Base-by-base conservation (phyloP, 2,888 invertebrate genomes). In the Choreutis nemorana region DNA sequence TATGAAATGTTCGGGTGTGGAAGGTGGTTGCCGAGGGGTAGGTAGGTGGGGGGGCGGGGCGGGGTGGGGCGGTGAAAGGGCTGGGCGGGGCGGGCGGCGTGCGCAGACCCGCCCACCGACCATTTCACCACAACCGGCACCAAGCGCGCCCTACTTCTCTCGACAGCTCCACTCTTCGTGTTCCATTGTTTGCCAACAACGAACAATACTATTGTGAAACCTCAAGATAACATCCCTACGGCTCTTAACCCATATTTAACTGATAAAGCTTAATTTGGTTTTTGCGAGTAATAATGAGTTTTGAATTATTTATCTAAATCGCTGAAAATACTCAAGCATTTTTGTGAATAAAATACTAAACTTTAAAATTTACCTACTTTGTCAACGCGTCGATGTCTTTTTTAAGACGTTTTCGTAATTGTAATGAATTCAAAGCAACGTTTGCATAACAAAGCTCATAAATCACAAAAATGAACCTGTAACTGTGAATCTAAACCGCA, bases 21-120 rank as follows among this genome's bases (percentile, higher is more conserved):
- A 53, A 55, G 65, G 62, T 63, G 65, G 64, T 58, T 62, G 60
- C 42, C 44, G 48, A 46, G 60, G 59, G 62, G 58, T 54, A 53
- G 54, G 62, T 44, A 48, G 52, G 49, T 50, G 47, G 52, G 52
- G 51, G 44, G 49, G 50, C 48, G 58, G 57, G 62, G 58, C 54
- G 60, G 55, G 56, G 60, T 56, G 58, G 71, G 46, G 61, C 67
- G 65, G 71, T 72, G 70, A 72, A 70, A 70, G 72, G 71, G 67
- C 70, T 67, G 70, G 73, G 71, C 70, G 72, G 68, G 49, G 67
- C 72, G 68, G 49, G 67, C 72, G 58, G 66, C 72, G 68, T 71
- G 70, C 57, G 38, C 64, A 63, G 66, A 55, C 56, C 73, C 70
- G 66, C 75, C 73, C 64, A 71, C 62, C 55, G 44, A 14, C 36